Evolutionary conservation across 2,797 vertebrate genomes (phyloP), one percentile per base, ranked within the genome.

Genomic region (Enteromius mattozi): DNA sequence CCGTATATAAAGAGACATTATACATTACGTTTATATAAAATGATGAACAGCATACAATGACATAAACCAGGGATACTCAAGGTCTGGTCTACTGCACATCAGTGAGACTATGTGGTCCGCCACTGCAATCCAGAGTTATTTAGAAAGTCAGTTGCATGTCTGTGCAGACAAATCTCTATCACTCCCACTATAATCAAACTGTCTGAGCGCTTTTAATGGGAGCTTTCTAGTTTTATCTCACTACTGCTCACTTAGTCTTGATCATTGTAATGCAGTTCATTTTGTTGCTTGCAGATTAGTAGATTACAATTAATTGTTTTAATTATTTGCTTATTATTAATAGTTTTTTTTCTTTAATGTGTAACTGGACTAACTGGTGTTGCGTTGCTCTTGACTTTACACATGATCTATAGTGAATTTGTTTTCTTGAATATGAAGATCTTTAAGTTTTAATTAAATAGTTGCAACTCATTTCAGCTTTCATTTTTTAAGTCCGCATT

Each of bases 41-140:
- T 12, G 19, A 51, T 2, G 8, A 75, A 35, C 10, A 21, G 71
- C 6, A 6, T 54, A 35, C 47, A 75, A n/a, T 54, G 27, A 5
- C 12, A 8, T 17, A 19, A 51, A 13, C n/a, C 66, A 70, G 66
- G 30, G 65, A 54, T 54, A 69, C 45, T 54, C 65, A 69, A 54
- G 54, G 12, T 10, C 33, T 37, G 65, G 17, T 68, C 27, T 65
- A 3, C 61, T 33, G 27, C 61, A 33, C 61, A 65, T 63, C 5
- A 63, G 61, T 63, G 12, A 30, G 24, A 27, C 59, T 63, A 63
- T 30, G 61, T 65, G 14, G 14, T 33, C 27, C 61, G 0, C 61
- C 61, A 65, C 61, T 65, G 61, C 61, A 65, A 65, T 65, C 61
- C 27, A 65, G 61, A 65, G 61, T 33, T 65, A 16, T 65, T 65